phyloP scores from a whole-genome alignment of 2,113 vertebrate genomes.

The Oenanthe oenanthe region DNA sequence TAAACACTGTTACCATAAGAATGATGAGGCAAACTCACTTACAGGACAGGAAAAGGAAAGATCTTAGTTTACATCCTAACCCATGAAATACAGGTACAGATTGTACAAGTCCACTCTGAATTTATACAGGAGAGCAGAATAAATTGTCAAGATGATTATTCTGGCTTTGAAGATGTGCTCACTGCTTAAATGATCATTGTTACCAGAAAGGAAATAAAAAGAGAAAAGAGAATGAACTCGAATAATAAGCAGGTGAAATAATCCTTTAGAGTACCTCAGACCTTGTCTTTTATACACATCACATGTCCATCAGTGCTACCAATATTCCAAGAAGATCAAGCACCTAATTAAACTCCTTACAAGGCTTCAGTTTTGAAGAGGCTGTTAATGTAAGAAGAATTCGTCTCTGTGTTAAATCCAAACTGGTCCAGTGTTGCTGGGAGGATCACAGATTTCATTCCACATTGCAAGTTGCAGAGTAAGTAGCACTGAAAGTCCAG shows the following conservation, averaged over 20 bases:
- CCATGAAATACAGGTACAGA: not conserved
- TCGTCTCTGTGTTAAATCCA: not conserved
- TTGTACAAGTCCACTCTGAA: not conserved
- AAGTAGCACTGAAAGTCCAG: not conserved
- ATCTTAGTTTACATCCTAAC: not conserved
- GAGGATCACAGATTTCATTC: not conserved
- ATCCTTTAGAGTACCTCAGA: not conserved
- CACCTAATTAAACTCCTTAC: not conserved
- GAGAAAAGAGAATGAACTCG: not conserved
- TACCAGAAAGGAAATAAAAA: not conserved
- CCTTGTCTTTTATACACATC: not conserved
- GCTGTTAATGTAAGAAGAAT: not conserved
- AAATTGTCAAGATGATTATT: not conserved
- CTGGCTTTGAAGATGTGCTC: not conserved
- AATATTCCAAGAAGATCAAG: not conserved
- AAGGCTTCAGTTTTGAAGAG: not conserved
- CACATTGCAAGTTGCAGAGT: not conserved
- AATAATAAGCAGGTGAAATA: not conserved
- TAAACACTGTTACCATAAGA: not conserved
- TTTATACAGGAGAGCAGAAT: not conserved
- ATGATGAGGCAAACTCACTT: not conserved
- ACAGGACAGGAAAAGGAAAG: not conserved
- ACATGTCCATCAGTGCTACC: not conserved
- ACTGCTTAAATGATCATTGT: not conserved
- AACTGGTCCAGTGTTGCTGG: not conserved